Evolutionary conservation across 2,113 vertebrate genomes (phyloP).

Genomic region (Onychorhynchus coronatus): DNA sequence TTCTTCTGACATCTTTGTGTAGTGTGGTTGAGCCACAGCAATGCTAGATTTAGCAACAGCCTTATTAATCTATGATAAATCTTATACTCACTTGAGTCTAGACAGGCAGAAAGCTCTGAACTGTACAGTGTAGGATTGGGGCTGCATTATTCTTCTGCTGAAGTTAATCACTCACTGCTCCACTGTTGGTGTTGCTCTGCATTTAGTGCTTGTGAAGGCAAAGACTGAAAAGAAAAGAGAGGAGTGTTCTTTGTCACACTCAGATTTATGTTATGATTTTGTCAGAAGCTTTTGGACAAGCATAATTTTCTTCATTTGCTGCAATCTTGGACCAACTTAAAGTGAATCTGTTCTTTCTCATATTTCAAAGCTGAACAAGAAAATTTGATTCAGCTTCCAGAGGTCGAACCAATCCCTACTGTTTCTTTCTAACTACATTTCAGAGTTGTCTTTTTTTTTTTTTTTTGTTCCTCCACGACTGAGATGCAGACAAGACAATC

Average conservation of each 20-base stretch:
- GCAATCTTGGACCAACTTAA: neutral
- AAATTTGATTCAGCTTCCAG: neutral
- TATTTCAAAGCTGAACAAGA: neutral
- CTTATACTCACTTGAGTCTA: neutral
- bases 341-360: neutral
- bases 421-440: neutral
- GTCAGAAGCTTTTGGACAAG: neutral
- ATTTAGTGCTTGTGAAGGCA: neutral
- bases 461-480: fast-evolving
- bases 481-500: neutral
- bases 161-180: neutral
- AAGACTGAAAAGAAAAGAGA: neutral
- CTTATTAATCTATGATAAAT: neutral
- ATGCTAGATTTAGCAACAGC: neutral
- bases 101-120: neutral
- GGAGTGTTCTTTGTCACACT: neutral
- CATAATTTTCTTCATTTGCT: neutral
- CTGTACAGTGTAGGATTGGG: neutral
- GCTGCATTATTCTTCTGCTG: neutral
- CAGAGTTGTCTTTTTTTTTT: neutral
- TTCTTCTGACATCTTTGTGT: neutral
- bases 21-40: neutral
- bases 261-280: neutral
- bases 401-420: neutral
- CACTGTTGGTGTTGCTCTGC: neutral